phyloP scores from a whole-genome alignment of 2,113 vertebrate species.

The Hemibagrus wyckioides region DNA sequence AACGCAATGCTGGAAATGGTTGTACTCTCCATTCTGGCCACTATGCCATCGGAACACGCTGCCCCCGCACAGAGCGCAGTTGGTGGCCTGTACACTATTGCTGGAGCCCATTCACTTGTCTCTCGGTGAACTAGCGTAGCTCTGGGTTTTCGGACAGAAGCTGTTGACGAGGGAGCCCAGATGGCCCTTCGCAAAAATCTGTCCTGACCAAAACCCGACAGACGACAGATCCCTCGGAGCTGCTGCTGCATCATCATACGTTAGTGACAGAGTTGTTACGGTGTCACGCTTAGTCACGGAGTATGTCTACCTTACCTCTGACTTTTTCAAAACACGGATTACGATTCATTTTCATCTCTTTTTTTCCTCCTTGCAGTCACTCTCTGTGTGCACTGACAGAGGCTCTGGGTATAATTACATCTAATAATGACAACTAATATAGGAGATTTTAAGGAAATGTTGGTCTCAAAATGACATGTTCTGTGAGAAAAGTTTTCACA shows the following conservation, averaged over 20 bases:
- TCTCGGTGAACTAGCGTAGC: slow-evolving; percentile 11
- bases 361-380: not conserved
- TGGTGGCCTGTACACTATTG: slow-evolving; percentile 38
- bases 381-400: not conserved
- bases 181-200: slow-evolving; percentile 39
- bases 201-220: slow-evolving; percentile 23
- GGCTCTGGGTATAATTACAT: too few species aligned
- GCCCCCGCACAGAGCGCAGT: slow-evolving; percentile 34
- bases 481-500: not conserved
- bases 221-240: slow-evolving; percentile 9
- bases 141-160: slow-evolving; percentile 18
- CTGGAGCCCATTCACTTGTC: slow-evolving; percentile 22
- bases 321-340: not conserved
- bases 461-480: not conserved
- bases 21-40: not conserved
- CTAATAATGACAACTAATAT: not conserved
- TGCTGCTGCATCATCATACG: not conserved
- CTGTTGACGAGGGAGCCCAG: slow-evolving; percentile 27
- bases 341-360: not conserved
- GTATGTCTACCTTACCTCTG: not conserved
- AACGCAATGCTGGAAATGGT: not conserved
- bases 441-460: not conserved
- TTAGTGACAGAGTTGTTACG: not conserved
- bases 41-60: slow-evolving; percentile 1
- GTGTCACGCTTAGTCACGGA: not conserved